These are phyloP conservation scores for Apostichopus californicus DNA, from an alignment of 35 echinoderm and acorn worm species.

Conservation along the genomic window DNA sequence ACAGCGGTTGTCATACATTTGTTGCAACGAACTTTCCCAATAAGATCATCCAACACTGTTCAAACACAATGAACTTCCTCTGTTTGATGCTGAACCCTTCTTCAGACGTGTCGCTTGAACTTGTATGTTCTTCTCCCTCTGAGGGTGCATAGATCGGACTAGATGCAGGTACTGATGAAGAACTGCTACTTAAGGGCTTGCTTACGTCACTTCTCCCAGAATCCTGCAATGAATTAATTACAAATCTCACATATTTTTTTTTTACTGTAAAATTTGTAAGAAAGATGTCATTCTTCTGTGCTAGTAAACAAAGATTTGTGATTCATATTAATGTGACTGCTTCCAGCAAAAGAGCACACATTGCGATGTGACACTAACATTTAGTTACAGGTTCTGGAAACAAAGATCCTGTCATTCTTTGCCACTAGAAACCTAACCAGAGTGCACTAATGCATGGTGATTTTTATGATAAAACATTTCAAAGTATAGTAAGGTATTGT, in stretches of 20 bases:
- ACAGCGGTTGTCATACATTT: neutral
- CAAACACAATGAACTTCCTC: neutral
- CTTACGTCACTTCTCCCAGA: neutral
- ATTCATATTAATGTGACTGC: too few species aligned
- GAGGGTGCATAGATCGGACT: constrained; percentile 10
- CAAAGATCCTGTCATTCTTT: too few species aligned
- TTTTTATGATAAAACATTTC: too few species aligned
- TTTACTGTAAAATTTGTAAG: neutral
- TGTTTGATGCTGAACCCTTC: neutral
- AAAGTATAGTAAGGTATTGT: too few species aligned
- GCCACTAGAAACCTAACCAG: too few species aligned
- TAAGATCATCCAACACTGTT: neutral
- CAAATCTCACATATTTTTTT: neutral
- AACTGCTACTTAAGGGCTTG: constrained; percentile 25
- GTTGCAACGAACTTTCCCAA: too few species aligned
- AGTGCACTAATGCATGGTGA: too few species aligned
- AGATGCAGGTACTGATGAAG: neutral
- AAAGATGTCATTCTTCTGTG: too few species aligned
- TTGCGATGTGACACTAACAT: too few species aligned
- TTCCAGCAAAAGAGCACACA: too few species aligned
- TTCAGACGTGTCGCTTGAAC: neutral
- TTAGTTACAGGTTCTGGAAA: too few species aligned
- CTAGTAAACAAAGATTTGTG: too few species aligned
- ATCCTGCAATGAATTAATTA: neutral
- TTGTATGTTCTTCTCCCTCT: neutral